phyloP scores from a whole-genome alignment of 2,797 vertebrate species.

The Pygocentrus nattereri region DNA sequence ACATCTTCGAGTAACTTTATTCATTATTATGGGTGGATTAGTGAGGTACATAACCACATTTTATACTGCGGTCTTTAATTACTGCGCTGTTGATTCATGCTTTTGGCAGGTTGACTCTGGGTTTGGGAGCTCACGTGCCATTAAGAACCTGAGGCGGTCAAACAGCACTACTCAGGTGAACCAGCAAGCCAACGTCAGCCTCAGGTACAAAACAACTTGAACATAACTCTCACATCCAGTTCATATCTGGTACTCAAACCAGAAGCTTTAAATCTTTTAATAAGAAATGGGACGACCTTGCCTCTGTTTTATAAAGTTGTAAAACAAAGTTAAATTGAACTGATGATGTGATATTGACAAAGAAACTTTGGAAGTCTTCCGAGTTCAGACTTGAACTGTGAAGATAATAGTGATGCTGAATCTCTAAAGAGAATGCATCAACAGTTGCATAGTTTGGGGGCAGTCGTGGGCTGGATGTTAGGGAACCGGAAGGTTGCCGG shows the following conservation, averaged over 20 bases:
- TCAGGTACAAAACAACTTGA: constrained; percentile 76
- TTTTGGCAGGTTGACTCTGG: constrained; percentile 77
- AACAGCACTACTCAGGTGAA: constrained; percentile 92
- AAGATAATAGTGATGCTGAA: not conserved
- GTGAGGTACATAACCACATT: not conserved
- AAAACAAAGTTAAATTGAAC: too few species aligned
- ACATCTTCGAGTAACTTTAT: too few species aligned
- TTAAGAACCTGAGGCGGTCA: constrained; percentile 92
- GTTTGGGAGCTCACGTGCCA: constrained; percentile 77
- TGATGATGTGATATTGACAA: not conserved
- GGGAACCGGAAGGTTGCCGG: too few species aligned
- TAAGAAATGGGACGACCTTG: too few species aligned
- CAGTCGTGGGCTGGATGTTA: too few species aligned
- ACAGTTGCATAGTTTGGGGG: too few species aligned
- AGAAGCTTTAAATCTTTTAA: too few species aligned
- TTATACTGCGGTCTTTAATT: not conserved
- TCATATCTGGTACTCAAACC: too few species aligned
- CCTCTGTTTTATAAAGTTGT: too few species aligned
- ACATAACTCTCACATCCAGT: too few species aligned
- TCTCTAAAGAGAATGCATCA: too few species aligned
- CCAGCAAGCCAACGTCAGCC: constrained; percentile 75
- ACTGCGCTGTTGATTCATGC: constrained; percentile 21
- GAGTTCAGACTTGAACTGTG: not conserved
- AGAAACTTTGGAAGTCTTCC: not conserved
- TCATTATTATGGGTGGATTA: not conserved